A percentile compares a stretch with the other conserved stretches of the same genome.
Evolutionary conservation across 2,888 invertebrate genomes (phyloP).

Genomic region (Megalurothrips usitatus): DNA sequence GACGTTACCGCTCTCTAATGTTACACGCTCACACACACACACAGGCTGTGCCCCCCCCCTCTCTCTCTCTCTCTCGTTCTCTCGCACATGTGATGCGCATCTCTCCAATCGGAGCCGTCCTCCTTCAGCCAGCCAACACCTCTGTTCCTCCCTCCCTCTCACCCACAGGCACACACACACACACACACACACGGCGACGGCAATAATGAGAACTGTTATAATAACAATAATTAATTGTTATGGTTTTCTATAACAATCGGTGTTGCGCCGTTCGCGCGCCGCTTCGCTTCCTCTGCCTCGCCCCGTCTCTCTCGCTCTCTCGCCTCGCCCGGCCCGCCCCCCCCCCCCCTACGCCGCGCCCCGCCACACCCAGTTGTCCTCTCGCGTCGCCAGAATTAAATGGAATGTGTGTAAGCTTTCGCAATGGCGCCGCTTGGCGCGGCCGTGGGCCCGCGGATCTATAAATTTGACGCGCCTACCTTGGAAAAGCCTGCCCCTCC

Average conservation of each 20-base stretch:
- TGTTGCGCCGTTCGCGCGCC: neutral
- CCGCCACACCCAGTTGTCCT: neutral
- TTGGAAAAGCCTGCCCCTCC: neutral
- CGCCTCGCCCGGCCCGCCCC: neutral
- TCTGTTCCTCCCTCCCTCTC: too few species aligned
- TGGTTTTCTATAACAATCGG: slow-evolving; percentile 25
- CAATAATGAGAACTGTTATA: slow-evolving; percentile 25
- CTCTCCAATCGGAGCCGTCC: too few species aligned
- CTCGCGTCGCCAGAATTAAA: slow-evolving; percentile 18
- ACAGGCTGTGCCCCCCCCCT: neutral
- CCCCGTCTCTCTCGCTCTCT: neutral
- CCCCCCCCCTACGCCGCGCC: neutral
- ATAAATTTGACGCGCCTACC: slow-evolving; percentile 22
- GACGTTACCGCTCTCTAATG: slow-evolving; percentile 13
- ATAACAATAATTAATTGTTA: slow-evolving; percentile 27
- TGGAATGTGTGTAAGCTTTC: slow-evolving; percentile 15
- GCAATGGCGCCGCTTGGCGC: neutral
- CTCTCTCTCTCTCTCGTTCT: neutral
- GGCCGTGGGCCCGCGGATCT: neutral
- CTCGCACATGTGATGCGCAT: too few species aligned
- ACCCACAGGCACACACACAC: neutral
- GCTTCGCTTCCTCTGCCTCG: neutral
- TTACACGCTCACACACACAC: neutral
- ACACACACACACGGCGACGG: neutral
- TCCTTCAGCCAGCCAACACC: too few species aligned